Evolutionary conservation across 2,888 invertebrate genomes (phyloP).

Genomic region (Luffia ferchaultella): DNA sequence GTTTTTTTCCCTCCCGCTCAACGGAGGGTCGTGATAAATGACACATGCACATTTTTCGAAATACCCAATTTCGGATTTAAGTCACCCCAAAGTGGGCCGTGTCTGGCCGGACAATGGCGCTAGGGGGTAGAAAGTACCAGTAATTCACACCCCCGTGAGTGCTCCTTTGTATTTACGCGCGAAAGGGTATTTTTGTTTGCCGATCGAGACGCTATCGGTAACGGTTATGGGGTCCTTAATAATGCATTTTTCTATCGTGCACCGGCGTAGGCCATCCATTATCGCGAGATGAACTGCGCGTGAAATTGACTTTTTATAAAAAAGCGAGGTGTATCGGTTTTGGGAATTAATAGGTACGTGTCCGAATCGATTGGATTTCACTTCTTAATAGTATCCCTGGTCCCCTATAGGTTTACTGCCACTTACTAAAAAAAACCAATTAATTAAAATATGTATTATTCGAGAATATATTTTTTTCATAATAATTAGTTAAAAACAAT

Average conservation of each 20-base stretch:
- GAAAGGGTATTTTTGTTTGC: constrained; percentile 39
- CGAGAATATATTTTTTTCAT: no score
- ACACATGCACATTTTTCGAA: constrained; percentile 69
- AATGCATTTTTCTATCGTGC: constrained; percentile 47
- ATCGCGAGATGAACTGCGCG: constrained; percentile 43
- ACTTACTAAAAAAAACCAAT: no score
- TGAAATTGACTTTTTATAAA: constrained; percentile 42
- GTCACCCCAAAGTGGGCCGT: constrained; percentile 66
- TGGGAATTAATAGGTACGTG: no score
- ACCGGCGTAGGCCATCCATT: constrained; percentile 24
- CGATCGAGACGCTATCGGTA: constrained; percentile 31
- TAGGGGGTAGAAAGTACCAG: constrained; percentile 32
- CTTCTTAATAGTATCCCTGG: no score
- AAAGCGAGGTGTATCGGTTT: no score
- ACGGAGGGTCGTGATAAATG: constrained; percentile 64
- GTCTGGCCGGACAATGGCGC: constrained; percentile 44
- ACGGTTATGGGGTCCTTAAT: constrained; percentile 46
- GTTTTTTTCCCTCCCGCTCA: constrained; percentile 38
- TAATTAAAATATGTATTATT: no score
- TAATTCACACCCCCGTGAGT: constrained; percentile 43
- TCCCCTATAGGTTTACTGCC: no score
- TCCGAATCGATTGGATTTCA: no score
- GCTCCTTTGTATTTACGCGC: constrained; percentile 8
- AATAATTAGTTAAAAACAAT: no score
- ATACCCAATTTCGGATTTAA: constrained; percentile 70